These are phyloP conservation scores for Nestor notabilis DNA, from an alignment of 2,113 vertebrate genomes.

Conservation along the genomic window DNA sequence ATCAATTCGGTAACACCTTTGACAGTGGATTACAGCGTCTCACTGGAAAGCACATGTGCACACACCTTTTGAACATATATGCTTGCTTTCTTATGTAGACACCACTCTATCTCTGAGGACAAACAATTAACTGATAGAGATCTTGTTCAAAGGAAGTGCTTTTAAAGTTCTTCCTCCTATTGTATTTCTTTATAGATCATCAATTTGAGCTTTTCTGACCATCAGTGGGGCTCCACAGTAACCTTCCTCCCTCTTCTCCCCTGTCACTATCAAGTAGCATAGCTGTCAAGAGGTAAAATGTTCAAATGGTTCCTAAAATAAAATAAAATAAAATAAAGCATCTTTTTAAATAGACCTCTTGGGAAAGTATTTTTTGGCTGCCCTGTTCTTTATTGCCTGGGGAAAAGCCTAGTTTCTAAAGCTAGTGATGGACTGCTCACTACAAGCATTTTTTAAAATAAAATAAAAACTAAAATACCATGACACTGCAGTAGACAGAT, in stretches of 20 bases:
- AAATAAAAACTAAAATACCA: not conserved
- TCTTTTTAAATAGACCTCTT: not conserved
- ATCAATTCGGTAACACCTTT: not conserved
- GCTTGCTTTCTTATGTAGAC: not conserved
- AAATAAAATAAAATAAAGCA: not conserved
- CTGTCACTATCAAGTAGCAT: slow-evolving; percentile 26
- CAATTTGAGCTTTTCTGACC: slow-evolving; percentile 63
- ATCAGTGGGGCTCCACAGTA: slow-evolving; percentile 55
- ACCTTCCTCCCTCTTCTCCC: slow-evolving; percentile 42
- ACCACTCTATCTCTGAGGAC: slow-evolving; percentile 58
- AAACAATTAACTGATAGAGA: slow-evolving; percentile 79
- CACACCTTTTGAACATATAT: not conserved
- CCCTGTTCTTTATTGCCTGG: not conserved
- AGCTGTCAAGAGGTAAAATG: not conserved
- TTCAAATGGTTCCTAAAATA: slow-evolving; percentile 15
- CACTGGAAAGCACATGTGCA: not conserved
- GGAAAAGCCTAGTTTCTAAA: not conserved
- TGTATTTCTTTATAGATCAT: slow-evolving; percentile 77
- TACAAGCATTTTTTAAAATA: not conserved
- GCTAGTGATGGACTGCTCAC: not conserved
- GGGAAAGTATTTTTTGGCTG: not conserved
- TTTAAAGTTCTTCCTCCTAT: slow-evolving; percentile 47
- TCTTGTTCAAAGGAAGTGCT: slow-evolving; percentile 59
- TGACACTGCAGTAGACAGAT: not conserved
- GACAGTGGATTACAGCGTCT: not conserved